A percentile compares a stretch with the other conserved stretches of the same genome.
Conservation (phyloP, 2,113 vertebrate genomes). For the Alethe castanea region DNA sequence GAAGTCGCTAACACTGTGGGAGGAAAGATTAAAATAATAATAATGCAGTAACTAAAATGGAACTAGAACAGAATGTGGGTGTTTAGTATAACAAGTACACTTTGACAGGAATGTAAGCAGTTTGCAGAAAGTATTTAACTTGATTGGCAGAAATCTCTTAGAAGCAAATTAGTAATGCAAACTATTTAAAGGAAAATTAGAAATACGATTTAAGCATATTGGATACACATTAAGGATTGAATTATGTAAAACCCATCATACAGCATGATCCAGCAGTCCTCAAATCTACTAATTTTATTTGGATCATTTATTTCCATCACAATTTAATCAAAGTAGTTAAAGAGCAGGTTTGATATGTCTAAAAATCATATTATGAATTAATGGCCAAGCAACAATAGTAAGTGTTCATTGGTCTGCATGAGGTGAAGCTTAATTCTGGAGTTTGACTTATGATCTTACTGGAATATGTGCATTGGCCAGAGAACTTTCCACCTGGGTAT, state of each 20-base stretch:
- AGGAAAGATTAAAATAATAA: background rate
- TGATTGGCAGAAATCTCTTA: conserved; percentile 63
- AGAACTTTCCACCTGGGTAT: background rate
- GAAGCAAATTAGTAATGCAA: conserved; percentile 61
- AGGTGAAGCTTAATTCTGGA: background rate
- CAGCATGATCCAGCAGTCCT: background rate
- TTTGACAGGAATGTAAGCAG: conserved; percentile 33
- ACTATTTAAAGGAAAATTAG: conserved; percentile 68
- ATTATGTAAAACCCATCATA: conserved; percentile 58
- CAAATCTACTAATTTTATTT: background rate
- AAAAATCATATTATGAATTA: background rate
- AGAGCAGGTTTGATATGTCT: background rate
- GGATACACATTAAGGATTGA: conserved; percentile 58
- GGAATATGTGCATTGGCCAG: background rate
- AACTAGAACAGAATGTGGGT: conserved; percentile 36
- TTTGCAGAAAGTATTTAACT: conserved; percentile 28
- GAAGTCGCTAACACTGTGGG: background rate
- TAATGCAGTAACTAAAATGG: background rate
- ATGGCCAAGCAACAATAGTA: background rate
- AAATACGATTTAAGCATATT: conserved; percentile 60
- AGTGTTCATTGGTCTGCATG: background rate
- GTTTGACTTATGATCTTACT: background rate
- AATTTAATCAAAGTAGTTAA: conserved; percentile 7
- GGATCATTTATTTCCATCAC: conserved; percentile 15
- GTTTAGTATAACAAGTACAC: background rate